Evolutionary conservation across 64 coral and sea anemone species (phyloP), one percentile per base, ranked within the genome.

Genomic region (Acropora tenuis): DNA sequence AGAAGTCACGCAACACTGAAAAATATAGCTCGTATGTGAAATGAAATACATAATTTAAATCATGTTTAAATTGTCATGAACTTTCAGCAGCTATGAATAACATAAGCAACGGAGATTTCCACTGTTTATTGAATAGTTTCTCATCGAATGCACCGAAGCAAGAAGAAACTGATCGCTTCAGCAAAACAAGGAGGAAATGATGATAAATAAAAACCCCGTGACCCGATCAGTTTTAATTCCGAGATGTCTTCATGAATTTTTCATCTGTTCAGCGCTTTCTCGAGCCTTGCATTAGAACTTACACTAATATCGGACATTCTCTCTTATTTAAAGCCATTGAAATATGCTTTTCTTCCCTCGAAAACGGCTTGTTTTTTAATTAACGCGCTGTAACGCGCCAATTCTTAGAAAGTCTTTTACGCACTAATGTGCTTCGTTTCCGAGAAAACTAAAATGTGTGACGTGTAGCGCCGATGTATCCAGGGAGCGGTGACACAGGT

Each of bases 341-440:
- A 55, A 7, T 55, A 10, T 55, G 52, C 52, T 55, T 55, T 55
- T 55, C 52, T 7, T 55, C 52, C 52, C 10, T 10, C 52, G 1
- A 5, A 55, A 55, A 55, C 52, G 5, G 6, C 6, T 55, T 10
- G 52, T 55, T 55, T 55, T 7, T 55, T 55, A 10, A 7, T 5
- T 55, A 30, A 30, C 30, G 30, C 30, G 30, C 30, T 30, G 30
- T 55, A 55, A 65, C 61, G 40, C 9, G 8, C 45, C 45, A 69
- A 48, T 85, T 85, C 82, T 47, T 7, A 69, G 82, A 85, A 85
- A 72, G 30, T 67, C 15, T n/a, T 1, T 49, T n/a, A 40, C 15
- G 43, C 45, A 65, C 17, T 48, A 71, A n/a, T 66, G 17, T 46
- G 17, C 4, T 7, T 2, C 30, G 20, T 85, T 85, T 85, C 82